Evolutionary conservation across 1,140 invertebrate genomes (phyloP).

Genomic region (Drosophila sp.): DNA sequence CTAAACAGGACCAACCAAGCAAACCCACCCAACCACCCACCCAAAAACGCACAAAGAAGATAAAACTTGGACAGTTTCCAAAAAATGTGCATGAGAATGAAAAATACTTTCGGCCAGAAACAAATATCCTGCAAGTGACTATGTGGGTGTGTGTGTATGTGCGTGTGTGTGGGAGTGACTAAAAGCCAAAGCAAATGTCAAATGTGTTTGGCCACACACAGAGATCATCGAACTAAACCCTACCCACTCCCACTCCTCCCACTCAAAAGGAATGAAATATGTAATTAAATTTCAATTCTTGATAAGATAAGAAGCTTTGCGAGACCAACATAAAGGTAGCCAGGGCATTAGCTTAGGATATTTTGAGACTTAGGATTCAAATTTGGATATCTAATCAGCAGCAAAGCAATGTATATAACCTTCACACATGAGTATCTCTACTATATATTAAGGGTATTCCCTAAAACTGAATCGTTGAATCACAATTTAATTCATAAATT

Average conservation of each 20-base stretch:
- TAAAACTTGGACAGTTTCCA: conserved; percentile 4
- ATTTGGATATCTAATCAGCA: too few relatives aligned
- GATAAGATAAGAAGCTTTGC: background rate
- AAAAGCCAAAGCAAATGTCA: conserved; percentile 33
- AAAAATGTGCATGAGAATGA: background rate
- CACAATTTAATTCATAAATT: too few relatives aligned
- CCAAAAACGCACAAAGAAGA: conserved; percentile 24
- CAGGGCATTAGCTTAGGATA: too few relatives aligned
- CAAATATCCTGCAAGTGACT: conserved; percentile 19
- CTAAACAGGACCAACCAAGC: conserved; percentile 29
- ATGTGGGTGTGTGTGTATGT: too few relatives aligned
- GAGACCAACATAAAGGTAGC: background rate
- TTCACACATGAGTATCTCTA: too few relatives aligned
- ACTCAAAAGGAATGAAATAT: background rate
- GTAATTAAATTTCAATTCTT: background rate
- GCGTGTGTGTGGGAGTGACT: too few relatives aligned
- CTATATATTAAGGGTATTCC: too few relatives aligned
- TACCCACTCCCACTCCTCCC: background rate
- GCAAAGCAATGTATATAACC: too few relatives aligned
- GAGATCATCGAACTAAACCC: background rate
- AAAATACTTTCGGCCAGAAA: background rate
- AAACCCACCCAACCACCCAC: background rate
- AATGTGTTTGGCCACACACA: background rate
- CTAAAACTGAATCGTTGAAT: too few relatives aligned
- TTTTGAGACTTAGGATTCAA: too few relatives aligned